Evolutionary conservation across 2,888 invertebrate genomes (phyloP), one percentile per base, ranked within the genome.

Genomic region (Adela reaumurella): DNA sequence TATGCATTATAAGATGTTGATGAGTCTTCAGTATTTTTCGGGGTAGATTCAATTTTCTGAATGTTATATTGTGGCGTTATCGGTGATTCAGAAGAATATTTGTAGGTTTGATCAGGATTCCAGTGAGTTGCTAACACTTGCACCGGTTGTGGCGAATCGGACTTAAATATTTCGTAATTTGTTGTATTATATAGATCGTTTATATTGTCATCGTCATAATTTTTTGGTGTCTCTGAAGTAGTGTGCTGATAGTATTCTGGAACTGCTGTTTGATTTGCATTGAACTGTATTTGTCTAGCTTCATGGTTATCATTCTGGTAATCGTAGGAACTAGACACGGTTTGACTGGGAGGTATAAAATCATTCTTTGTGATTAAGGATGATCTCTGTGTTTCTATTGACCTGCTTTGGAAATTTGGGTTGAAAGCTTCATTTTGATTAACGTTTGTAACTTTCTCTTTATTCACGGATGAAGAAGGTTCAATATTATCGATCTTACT

Each of bases 321-420:
- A 56, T 69, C 64, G 50, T 71, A 70, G 3, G 63, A 62, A 53
- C 70, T 65, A 2, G 70, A 68, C 42, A 68, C 61, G 10, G 59
- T 60, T 61, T 67, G 66, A 53, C 62, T 69, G 16, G 61, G 63
- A 47, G 67, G 67, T 50, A 62, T 52, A 53, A 68, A 66, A 52
- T 63, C 59, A 46, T 65, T 55, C 44, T 63, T 64, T 18, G 63
- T 69, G n/a, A 68, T 60, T 50, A 68, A 53, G 3, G n/a, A 11
- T 14, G 35, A 35, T 35, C 35, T 11, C 35, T 8, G 35, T 11
- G 14, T 8, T 8, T 35, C 35, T 3, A 14, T 35, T 3, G 35
- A 4, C 3, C 35, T 8, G 35, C 35, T 35, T 11, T 35, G 35
- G 3, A 3, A 14, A 14, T 3, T 35, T 8, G 35, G n/a, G 14